Evolutionary conservation across 30 jellyfish, hydroid and myxozoan genomes (phyloP), one percentile per base, ranked within the genome.

Genomic region (Hydra vulgaris): DNA sequence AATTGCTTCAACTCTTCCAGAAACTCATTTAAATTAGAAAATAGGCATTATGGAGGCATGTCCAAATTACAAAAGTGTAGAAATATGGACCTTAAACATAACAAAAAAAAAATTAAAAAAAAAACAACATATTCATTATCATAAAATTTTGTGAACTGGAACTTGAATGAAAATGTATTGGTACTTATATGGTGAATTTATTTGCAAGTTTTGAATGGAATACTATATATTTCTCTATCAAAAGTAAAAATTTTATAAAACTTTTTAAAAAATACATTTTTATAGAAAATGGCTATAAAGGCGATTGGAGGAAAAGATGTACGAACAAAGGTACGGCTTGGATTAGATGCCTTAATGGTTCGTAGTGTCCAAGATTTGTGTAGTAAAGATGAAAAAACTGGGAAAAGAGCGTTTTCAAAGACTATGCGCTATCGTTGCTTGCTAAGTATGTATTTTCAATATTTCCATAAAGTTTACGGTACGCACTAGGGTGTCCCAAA

Each of bases 251-350:
- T n/a, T n/a, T n/a, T n/a, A n/a, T n/a, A n/a, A n/a, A n/a, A 40
- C 61, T 40, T 40, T 40, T 40, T 40, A 69, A 40, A 40, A 40
- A 40, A 5, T 40, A 40, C 61, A 40, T 40, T 40, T 40, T 69
- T 69, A 19, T 23, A 69, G 76, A 21, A 24, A 69, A 69, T 21
- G 27, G 27, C 25, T 21, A 21, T 69, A 21, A 69, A 69, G 27
- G 27, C 27, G 25, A 69, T 69, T 25, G 81, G 81, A 21, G 81
- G 81, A 73, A 73, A 22, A 25, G 81, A 73, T 25, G 56, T 53
- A 20, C 53, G 81, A 73, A 7, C 81, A 25, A n/a, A 74, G 8
- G 81, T 73, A 20, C 81, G 81, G 22, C 61, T 73, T 21, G 81
- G 66, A 25, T 25, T 73, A 21, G 81, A 73, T 25, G 81, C 66